Evolutionary conservation across 2,113 vertebrate genomes (phyloP).

Genomic region (Malurus melanocephalus): DNA sequence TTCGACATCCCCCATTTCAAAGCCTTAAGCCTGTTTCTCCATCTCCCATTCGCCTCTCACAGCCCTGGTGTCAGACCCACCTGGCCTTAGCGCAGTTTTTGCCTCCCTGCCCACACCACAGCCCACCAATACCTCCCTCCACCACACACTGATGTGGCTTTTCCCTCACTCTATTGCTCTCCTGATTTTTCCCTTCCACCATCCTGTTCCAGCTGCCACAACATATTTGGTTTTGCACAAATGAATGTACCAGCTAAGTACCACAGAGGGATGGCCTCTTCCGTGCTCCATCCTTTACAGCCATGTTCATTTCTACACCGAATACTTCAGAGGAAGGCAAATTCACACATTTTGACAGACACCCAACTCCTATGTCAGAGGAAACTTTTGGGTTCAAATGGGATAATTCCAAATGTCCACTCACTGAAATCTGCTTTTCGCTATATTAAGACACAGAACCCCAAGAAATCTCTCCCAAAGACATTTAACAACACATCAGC

Average conservation of each 20-base stretch:
- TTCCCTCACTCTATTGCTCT: not conserved
- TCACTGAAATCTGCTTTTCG: not conserved
- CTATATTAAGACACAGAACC: not conserved
- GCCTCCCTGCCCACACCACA: not conserved
- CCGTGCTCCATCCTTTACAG: not conserved
- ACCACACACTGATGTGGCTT: not conserved
- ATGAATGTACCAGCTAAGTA: not conserved
- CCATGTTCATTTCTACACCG: accelerated
- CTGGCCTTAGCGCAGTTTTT: not conserved
- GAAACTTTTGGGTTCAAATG: not conserved
- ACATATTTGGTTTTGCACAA: not conserved
- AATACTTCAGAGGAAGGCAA: not conserved
- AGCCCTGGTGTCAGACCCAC: not conserved
- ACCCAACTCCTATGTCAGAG: not conserved
- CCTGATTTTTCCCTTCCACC: not conserved
- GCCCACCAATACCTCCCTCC: not conserved
- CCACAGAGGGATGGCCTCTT: not conserved
- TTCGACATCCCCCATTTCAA: not conserved
- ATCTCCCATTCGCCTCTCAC: not conserved
- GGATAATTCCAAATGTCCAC: not conserved
- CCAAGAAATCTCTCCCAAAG: not conserved
- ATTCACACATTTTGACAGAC: not conserved
- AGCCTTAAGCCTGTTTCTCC: not conserved
- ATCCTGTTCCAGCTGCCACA: conserved; percentile 6
- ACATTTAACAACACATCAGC: not conserved